Base-by-base conservation (phyloP, 2,888 invertebrate species). In the Timema cristinae region DNA sequence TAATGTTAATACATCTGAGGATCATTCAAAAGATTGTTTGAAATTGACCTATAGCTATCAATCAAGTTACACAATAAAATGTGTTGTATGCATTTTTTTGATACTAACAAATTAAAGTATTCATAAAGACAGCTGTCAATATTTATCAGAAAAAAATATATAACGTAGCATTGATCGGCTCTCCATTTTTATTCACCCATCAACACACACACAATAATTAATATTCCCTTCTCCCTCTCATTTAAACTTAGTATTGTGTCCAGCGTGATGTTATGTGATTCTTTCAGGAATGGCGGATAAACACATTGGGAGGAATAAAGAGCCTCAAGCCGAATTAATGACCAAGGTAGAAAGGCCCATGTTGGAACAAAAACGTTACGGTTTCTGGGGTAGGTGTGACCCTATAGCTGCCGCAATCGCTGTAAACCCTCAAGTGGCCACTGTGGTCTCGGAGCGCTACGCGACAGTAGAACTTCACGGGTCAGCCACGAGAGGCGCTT, bases 401-500 rank as follows among this genome's bases (percentile, higher is more conserved):
- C 81, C 81, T 50, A 77, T 81, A 50, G 80, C 81, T n/a, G 77
- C 80, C 6, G 80, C 81, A 11, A 76, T 78, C 1, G 78, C 80
- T 7, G n/a, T 82, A 54, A 77, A 78, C 52, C 78, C 79, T 2
- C 68, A 66, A 1, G 68, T 75, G 7, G 73, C 75, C 7, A 59
- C 63, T 6, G 50, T 66, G 15, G 47, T 56, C 6, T 51, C 68
- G 11, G 16, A n/a, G 6, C 74, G 70, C 52, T 75, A 76, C 71
- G 77, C 76, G 50, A 80, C 79, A 1, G 82, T 83, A 6, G 83
- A 83, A 73, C 76, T 81, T 15, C 74, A 78, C 47, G 82, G 83
- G n/a, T 75, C 72, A 15, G 76, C 78, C 68, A 81, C 83, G 0
- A 75, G 82, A 16, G 83, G 83, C 6, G 80, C 81, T 77, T 79